Evolutionary conservation across 2,888 invertebrate genomes (phyloP), one percentile per base, ranked within the genome.

Genomic region (Sinohyriopsis cumingii): DNA sequence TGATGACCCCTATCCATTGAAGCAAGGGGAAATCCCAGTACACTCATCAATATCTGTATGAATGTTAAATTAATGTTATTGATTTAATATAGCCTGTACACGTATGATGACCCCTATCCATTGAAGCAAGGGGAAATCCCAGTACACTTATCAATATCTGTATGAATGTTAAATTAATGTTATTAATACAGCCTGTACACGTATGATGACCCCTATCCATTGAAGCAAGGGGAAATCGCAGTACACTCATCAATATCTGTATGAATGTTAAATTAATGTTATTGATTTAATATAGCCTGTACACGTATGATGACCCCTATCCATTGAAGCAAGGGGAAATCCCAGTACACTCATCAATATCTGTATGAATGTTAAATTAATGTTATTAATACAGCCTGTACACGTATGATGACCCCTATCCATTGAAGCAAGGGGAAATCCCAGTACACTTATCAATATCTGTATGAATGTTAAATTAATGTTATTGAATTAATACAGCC

Each of bases 221-320:
- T 61, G 15, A 65, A 45, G 64, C 77, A 74, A 7, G 59, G 67
- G 59, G 55, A 55, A n/a, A 25, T 15, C 18, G 33, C 20, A 18
- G 60, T 25, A 69, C 73, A 76, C 63, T 76, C 76, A 65, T 76
- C 62, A n/a, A 73, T 59, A 67, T 76, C 76, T 75, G 54, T 18
- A 59, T 55, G 9, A 9, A n/a, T 54, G 55, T 7, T 20, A 18
- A 63, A 22, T 61, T 33, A 45, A 45, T 45, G 1, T 33, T 33
- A 7, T 7, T 33, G 33, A 33, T 33, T 33, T 33, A 9, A 33
- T 33, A 33, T 1, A 33, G 33, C 33, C 33, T 33, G 33, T 9
- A 7, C 33, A 7, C 1, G 33, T 33, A 28, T 28, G 28, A 28
- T 28, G 28, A 28, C 28, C 28, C 28, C 0, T 28, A 28, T 54